Base-by-base conservation (phyloP, 1,140 invertebrate species). In the Atta colombica region DNA sequence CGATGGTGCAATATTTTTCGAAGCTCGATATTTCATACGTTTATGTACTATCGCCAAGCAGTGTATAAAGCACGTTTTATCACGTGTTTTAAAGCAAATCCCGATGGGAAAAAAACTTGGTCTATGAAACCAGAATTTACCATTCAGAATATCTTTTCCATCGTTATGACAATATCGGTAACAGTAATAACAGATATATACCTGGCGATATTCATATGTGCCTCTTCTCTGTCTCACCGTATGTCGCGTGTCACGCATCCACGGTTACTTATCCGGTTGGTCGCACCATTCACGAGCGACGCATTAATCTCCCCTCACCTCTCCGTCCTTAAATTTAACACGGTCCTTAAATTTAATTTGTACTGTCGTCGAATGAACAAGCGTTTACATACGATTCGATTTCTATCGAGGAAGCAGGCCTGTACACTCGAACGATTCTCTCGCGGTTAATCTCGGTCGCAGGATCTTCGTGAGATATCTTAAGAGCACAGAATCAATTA, bases 401-500 rank as follows among this genome's bases (percentile, higher is more conserved):
- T 58, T 84, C 82, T 74, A 74, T 84, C 66, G 49, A 72, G 55
- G 51, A 55, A 55, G 39, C 21, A 55, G 84, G 58, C 51, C 60
- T 75, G 45, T 81, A 18, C 65, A 18, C 69, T 45, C 74, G 77
- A 66, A 58, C 75, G 87, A 91, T 77, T 84, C 84, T 90, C 84
- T 87, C 86, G 69, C 85, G 90, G 85, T 89, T 87, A 91, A 93
- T 93, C 93, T 92, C 61, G 58, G 85, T 51, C 88, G 87, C 89
- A 78, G 92, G 90, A 94, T 93, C 92, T 92, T 86, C 77, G 86
- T 87, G 89, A 92, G 92, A 93, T 92, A 91, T 92, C 92, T 92
- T 92, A 92, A 92, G 92, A 92, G 90, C 91, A 89, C 87, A 88
- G 91, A 94, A 94, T 94, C 93, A 94, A 94, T 94, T 93, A 93